Conservation (phyloP, 2,888 invertebrate species). For the Dione juno region DNA sequence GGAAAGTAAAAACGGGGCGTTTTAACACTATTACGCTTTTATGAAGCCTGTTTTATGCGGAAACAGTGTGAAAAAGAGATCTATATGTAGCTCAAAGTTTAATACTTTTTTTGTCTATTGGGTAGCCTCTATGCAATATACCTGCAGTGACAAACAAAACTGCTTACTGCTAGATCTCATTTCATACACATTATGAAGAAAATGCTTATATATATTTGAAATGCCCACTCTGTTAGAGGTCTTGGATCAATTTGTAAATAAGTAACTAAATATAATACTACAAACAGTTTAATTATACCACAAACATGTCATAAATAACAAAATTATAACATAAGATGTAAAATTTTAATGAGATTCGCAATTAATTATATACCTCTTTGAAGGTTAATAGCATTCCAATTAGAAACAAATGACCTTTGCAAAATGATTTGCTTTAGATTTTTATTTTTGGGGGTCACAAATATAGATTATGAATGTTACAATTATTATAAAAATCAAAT, state of each 20-base stretch:
- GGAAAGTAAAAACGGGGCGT: too few species aligned
- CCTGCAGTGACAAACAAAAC: too few species aligned
- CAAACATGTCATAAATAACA: conserved; percentile 8
- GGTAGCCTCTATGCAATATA: too few species aligned
- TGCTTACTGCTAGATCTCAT: too few species aligned
- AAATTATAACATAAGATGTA: conserved; percentile 14
- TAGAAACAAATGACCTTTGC: conserved; percentile 10
- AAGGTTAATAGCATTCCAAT: conserved; percentile 18
- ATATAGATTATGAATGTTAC: background rate
- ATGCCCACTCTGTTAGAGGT: background rate
- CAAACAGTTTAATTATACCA: conserved; percentile 2
- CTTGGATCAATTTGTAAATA: background rate
- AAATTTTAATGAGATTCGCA: conserved; percentile 1
- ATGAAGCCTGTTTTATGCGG: too few species aligned
- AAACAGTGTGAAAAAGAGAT: too few species aligned
- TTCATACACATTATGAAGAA: too few species aligned
- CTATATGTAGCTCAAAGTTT: too few species aligned
- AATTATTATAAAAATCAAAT: background rate
- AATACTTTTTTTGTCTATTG: too few species aligned
- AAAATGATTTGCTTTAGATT: conserved; percentile 2
- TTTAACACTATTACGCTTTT: too few species aligned
- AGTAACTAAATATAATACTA: background rate
- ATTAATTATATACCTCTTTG: background rate
- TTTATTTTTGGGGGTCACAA: background rate
- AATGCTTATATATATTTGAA: too few species aligned